phyloP scores from a whole-genome alignment of 1,140 invertebrate genomes.

The Eciton burchellii region DNA sequence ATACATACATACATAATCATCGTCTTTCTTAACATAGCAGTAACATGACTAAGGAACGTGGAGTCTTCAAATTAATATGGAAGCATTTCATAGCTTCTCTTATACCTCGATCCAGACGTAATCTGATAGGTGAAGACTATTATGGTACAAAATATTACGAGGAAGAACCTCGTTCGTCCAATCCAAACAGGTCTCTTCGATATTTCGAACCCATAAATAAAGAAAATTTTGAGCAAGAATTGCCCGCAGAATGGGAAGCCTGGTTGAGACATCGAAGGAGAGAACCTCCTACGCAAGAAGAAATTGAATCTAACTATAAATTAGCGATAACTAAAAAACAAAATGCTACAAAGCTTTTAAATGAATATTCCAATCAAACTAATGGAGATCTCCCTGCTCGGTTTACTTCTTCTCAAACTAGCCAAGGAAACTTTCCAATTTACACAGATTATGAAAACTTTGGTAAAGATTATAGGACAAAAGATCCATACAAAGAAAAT shows the following conservation, averaged over 20 bases:
- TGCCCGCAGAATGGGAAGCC: constrained; percentile 93
- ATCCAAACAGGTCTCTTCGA: constrained; percentile 87
- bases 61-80: constrained; percentile 84
- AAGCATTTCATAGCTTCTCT: constrained; percentile 88
- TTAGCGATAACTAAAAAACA: constrained; percentile 90
- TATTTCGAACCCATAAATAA: constrained; percentile 90
- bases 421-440: constrained; percentile 70
- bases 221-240: constrained; percentile 88
- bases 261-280: constrained; percentile 91
- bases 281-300: constrained; percentile 90
- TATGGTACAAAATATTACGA: constrained; percentile 94
- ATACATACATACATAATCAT: background rate
- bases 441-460: constrained; percentile 79
- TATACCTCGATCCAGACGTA: constrained; percentile 84
- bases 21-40: background rate
- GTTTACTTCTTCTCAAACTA: background rate
- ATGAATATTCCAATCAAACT: constrained; percentile 74
- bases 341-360: constrained; percentile 89
- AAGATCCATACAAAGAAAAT: constrained; percentile 30
- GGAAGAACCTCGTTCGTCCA: constrained; percentile 87
- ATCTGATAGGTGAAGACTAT: constrained; percentile 88
- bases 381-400: background rate
- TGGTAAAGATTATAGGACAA: constrained; percentile 67
- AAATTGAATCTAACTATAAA: constrained; percentile 89
- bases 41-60: constrained; percentile 77